Conservation (phyloP, 2,113 vertebrate genomes). For the Grammomys dolichurus region DNA sequence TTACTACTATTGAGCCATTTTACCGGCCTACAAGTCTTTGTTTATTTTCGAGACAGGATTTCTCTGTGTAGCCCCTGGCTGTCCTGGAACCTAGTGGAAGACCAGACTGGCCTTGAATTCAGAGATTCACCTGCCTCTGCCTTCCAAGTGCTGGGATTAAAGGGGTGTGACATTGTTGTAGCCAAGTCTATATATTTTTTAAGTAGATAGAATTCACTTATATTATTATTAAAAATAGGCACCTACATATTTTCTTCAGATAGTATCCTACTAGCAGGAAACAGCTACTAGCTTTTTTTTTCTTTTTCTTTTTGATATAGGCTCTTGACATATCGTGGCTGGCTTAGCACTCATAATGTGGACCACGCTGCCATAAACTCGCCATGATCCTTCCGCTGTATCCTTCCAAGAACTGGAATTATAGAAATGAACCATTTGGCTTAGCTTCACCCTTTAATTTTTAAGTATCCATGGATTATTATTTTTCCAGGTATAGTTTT, state of each 20-base stretch:
- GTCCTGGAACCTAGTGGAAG: not conserved
- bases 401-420: not conserved
- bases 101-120: not conserved
- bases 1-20: not conserved
- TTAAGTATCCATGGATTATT: conserved; percentile 11
- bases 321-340: not conserved
- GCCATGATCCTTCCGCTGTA: not conserved
- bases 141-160: not conserved
- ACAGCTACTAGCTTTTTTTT: not conserved
- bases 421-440: not conserved
- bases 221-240: conserved; percentile 46
- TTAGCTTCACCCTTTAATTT: conserved; percentile 1
- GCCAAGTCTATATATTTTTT: not conserved
- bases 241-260: conserved; percentile 45
- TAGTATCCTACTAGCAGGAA: conserved; percentile 23
- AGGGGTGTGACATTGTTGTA: not conserved
- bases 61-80: not conserved
- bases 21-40: not conserved
- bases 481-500: not conserved
- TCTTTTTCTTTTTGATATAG: not conserved
- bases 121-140: not conserved
- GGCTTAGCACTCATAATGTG: not conserved
- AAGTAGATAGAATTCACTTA: conserved; percentile 41
- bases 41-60: not conserved
- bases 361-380: not conserved